A percentile compares a stretch with the other conserved stretches of the same genome.
phyloP scores from a whole-genome alignment of 2,797 vertebrate species.

The Buceros bicornis region DNA sequence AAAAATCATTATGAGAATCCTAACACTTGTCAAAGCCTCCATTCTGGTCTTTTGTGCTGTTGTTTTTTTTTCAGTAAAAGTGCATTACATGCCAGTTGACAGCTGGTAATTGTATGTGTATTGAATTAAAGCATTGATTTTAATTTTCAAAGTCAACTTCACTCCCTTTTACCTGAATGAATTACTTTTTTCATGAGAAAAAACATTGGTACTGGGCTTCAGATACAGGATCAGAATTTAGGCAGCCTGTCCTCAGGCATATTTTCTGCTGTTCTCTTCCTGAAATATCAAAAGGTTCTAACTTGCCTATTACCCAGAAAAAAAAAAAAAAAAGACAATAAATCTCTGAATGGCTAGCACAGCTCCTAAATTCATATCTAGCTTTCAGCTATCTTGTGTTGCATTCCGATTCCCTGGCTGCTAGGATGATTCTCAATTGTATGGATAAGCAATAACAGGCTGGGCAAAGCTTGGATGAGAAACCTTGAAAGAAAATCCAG shows the following conservation, averaged over 20 bases:
- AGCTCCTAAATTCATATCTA: conserved; percentile 41
- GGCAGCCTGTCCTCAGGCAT: background rate
- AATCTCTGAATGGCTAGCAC: background rate
- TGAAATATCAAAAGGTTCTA: conserved; percentile 19
- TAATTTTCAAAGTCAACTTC: conserved; percentile 68
- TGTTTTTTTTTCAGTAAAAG: conserved; percentile 35
- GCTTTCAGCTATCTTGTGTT: conserved; percentile 33
- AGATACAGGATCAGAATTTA: conserved; percentile 30
- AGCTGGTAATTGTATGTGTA: conserved; percentile 65
- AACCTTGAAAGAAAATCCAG: conserved; percentile 38
- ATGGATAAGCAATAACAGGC: conserved; percentile 17
- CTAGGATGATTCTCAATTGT: background rate
- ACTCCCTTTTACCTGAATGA: conserved; percentile 49
- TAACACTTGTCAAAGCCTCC: conserved; percentile 56
- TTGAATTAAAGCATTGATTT: conserved; percentile 72
- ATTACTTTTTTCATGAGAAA: conserved; percentile 55
- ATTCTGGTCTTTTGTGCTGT: background rate
- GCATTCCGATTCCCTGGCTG: background rate
- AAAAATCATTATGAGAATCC: conserved; percentile 24
- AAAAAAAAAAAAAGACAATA: background rate
- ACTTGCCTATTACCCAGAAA: background rate
- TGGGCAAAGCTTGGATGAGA: background rate
- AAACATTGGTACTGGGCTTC: conserved; percentile 49
- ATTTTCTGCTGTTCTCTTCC: conserved; percentile 21
- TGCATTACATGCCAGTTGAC: conserved; percentile 45